Conservation (phyloP, 2,113 vertebrate species). For the Cromileptes altivelis region DNA sequence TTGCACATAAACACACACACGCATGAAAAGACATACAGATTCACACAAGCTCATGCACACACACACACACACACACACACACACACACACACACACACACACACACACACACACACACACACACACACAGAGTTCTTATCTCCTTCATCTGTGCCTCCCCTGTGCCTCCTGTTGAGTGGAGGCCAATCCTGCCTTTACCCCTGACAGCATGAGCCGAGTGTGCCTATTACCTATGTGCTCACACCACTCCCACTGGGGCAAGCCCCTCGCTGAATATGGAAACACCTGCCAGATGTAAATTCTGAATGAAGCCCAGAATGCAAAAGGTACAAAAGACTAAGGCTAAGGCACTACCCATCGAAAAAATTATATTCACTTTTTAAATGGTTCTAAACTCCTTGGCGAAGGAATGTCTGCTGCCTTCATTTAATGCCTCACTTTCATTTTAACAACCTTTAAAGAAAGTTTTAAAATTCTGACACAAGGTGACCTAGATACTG, state of each 20-base stretch:
- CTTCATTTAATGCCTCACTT: constrained; percentile 39
- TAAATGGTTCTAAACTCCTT: constrained; percentile 10
- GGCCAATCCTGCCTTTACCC: constrained; percentile 48
- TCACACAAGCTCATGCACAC: constrained; percentile 32
- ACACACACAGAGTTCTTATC: constrained; percentile 39
- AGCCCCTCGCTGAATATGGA: constrained; percentile 66
- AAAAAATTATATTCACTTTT: constrained; percentile 21
- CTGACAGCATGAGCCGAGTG: constrained; percentile 43
- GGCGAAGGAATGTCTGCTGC: not conserved
- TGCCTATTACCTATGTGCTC: constrained; percentile 59
- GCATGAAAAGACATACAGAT: constrained; percentile 34
- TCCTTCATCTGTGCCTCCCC: constrained; percentile 79
- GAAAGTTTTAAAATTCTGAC: constrained; percentile 24
- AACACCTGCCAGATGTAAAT: constrained; percentile 66
- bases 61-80: constrained; percentile 23
- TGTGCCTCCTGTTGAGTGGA: constrained; percentile 41
- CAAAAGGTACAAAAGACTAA: constrained; percentile 49
- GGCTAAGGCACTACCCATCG: not conserved
- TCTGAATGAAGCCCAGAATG: constrained; percentile 56
- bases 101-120: constrained; percentile 26
- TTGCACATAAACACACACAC: constrained; percentile 52
- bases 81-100: constrained; percentile 21
- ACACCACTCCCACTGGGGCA: constrained; percentile 49
- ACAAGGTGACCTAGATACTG: constrained; percentile 51
- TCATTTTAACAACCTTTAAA: constrained; percentile 33